phyloP scores from a whole-genome alignment of 2,113 vertebrate species.

The Taxidea taxus region DNA sequence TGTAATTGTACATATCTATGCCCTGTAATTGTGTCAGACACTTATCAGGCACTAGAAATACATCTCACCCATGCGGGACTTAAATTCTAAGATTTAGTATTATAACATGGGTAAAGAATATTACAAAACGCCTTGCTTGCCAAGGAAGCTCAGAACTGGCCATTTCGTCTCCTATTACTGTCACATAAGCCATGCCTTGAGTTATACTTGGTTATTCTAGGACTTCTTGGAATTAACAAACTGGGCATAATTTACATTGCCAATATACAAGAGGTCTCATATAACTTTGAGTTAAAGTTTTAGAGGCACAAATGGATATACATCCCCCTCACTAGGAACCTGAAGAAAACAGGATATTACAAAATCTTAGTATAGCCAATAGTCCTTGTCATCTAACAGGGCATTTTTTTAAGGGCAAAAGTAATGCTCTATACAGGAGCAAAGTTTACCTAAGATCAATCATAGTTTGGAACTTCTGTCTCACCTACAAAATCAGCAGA shows the following conservation, averaged over 20 bases:
- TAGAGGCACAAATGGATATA: neutral
- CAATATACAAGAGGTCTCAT: neutral
- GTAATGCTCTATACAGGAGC: neutral
- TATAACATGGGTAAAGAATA: neutral
- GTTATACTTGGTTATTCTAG: neutral
- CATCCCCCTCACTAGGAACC: neutral
- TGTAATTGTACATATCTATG: neutral
- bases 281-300: neutral
- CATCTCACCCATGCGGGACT: neutral
- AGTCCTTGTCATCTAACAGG: neutral
- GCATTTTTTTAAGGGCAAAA: neutral
- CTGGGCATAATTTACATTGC: neutral
- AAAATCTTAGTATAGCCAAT: neutral
- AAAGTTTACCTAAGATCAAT: neutral
- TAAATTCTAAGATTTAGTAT: neutral
- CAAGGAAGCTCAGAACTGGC: neutral
- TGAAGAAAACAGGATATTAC: neutral
- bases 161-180: neutral
- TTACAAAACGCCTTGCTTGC: neutral
- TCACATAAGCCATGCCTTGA: neutral
- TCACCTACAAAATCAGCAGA: neutral
- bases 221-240: neutral
- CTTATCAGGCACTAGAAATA: neutral
- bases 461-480: neutral
- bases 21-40: neutral